Evolutionary conservation across 2,888 invertebrate species (phyloP).

Genomic region (Dorcus hopei): DNA sequence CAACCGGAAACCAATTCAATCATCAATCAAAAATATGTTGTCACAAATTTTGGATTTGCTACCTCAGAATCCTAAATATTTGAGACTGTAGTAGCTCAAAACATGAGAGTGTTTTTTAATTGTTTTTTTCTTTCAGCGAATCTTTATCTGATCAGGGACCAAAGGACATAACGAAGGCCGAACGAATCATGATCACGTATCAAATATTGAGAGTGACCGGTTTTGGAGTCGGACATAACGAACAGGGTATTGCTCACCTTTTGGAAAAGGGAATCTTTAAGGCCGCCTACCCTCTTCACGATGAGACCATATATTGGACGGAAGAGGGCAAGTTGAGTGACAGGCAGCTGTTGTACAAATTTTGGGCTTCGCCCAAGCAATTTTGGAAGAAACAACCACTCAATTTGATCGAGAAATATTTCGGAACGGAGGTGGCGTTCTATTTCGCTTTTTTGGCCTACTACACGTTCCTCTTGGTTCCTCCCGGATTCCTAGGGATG

Average conservation of each 20-base stretch:
- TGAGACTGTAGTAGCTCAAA: background rate
- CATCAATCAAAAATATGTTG: too few species aligned
- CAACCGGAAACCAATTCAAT: too few species aligned
- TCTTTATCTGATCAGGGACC: slow-evolving; percentile 22
- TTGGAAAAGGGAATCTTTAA: slow-evolving; percentile 30
- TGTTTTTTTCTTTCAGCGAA: slow-evolving; percentile 21
- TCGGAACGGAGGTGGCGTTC: slow-evolving; percentile 55
- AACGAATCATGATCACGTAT: slow-evolving; percentile 39
- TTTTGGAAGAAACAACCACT: slow-evolving; percentile 61
- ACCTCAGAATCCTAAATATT: background rate
- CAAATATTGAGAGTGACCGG: slow-evolving; percentile 32
- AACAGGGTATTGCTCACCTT: slow-evolving; percentile 37
- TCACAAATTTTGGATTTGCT: too few species aligned
- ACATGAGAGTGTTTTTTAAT: background rate
- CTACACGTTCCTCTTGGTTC: slow-evolving; percentile 53
- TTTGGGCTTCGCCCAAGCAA: slow-evolving; percentile 57
- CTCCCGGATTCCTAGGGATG: slow-evolving; percentile 50
- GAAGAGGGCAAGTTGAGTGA: slow-evolving; percentile 37
- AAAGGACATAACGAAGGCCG: slow-evolving; percentile 34
- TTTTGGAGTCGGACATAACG: slow-evolving; percentile 32
- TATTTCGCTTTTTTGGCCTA: slow-evolving; percentile 59
- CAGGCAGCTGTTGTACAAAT: slow-evolving; percentile 50
- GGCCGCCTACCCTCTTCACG: slow-evolving; percentile 43
- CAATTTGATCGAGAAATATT: slow-evolving; percentile 56
- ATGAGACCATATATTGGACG: slow-evolving; percentile 38